Percentiles rank a stretch among this genome's conserved stretches.
Conservation (phyloP, 2,888 invertebrate species). For the Lepidochrysops patricia region DNA sequence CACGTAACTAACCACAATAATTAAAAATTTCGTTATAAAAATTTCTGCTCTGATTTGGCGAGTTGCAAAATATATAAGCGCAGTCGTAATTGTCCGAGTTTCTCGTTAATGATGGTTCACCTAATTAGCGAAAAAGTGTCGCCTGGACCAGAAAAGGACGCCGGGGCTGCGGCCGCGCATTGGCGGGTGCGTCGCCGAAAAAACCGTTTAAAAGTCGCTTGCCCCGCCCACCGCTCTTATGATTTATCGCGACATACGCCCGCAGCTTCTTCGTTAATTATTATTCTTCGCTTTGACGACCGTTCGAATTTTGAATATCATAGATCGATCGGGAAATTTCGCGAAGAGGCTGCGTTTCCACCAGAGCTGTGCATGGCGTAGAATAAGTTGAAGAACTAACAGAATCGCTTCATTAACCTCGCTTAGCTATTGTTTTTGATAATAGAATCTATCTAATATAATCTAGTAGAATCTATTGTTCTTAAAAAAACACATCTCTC, state of each 20-base stretch:
- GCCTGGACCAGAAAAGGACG: conserved; percentile 65
- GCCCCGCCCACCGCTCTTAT: conserved; percentile 71
- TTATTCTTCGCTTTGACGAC: conserved; percentile 31
- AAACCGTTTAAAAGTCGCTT: conserved; percentile 72
- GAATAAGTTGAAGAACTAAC: too few relatives aligned
- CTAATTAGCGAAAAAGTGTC: conserved; percentile 71
- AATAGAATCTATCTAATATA: too few relatives aligned
- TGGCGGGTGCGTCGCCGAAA: conserved; percentile 64
- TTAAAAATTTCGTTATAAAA: neutral
- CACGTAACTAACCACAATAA: neutral
- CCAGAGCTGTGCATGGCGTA: too few relatives aligned
- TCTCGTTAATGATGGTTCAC: conserved; percentile 60
- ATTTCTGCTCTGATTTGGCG: neutral
- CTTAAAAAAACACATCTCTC: too few relatives aligned
- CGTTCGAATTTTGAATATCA: neutral
- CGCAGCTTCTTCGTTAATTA: conserved; percentile 67
- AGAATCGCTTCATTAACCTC: too few relatives aligned
- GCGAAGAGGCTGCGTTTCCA: neutral
- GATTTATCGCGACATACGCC: conserved; percentile 71
- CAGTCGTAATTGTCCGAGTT: conserved; percentile 43
- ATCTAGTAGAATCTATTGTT: too few relatives aligned
- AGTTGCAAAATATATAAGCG: neutral
- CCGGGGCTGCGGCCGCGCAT: conserved; percentile 57
- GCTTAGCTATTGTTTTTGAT: too few relatives aligned
- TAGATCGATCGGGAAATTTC: neutral